These are phyloP conservation scores for Iguana delicatissima DNA, from an alignment of 2,797 vertebrate species.

Conservation along the genomic window DNA sequence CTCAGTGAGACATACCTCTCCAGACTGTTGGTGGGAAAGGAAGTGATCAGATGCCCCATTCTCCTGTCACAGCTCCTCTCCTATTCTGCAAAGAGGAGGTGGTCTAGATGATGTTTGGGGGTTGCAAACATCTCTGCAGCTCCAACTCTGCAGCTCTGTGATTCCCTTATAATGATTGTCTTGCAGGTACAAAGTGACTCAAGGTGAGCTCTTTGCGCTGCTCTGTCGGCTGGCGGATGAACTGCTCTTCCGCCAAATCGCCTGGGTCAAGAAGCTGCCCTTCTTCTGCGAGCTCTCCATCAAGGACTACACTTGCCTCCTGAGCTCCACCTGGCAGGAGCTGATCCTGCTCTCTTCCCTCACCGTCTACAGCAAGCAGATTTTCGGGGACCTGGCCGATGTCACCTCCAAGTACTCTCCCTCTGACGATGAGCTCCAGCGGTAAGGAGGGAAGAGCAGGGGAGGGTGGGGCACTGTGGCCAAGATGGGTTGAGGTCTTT, in stretches of 20 bases:
- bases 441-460: slow-evolving; percentile 80
- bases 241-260: slow-evolving; percentile 97
- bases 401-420: slow-evolving; percentile 97
- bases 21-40: too few species aligned
- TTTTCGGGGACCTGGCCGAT: slow-evolving; percentile 95
- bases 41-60: neutral
- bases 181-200: slow-evolving; percentile 94
- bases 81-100: neutral
- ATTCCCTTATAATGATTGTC: neutral
- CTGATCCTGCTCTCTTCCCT: slow-evolving; percentile 96
- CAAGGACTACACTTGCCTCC: slow-evolving; percentile 97
- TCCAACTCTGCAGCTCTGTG: neutral
- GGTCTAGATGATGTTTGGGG: neutral
- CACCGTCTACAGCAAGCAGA: slow-evolving; percentile 96
- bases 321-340: slow-evolving; percentile 98
- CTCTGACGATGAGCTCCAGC: slow-evolving; percentile 94
- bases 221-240: slow-evolving; percentile 98
- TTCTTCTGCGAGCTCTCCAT: slow-evolving; percentile 98
- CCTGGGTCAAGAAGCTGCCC: slow-evolving; percentile 99
- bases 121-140: too few species aligned
- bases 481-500: too few species aligned
- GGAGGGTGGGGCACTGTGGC: neutral
- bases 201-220: slow-evolving; percentile 96
- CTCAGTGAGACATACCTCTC: too few species aligned
- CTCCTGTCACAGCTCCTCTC: slow-evolving; percentile 15